Evolutionary conservation across 2,113 vertebrate species (phyloP).

Genomic region (Tetrax tetrax): DNA sequence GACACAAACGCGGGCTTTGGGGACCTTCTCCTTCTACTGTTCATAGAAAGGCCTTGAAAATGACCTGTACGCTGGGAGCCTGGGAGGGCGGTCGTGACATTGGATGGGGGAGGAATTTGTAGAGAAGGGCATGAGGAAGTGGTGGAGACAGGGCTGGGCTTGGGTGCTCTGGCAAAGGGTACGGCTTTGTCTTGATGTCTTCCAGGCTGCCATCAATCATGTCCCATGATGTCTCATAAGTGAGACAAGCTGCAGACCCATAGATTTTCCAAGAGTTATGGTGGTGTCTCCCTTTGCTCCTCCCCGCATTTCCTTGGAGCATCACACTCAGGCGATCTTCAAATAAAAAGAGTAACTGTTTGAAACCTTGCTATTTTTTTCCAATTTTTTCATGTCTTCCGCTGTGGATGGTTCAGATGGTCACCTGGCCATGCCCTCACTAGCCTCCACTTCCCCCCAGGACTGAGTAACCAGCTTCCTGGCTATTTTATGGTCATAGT

Average conservation of each 20-base stretch:
- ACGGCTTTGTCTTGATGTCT: background rate
- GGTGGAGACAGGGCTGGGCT: background rate
- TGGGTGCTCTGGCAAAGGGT: background rate
- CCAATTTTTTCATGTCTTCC: background rate
- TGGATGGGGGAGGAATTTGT: background rate
- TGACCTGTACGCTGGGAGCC: accelerated
- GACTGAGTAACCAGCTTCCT: background rate
- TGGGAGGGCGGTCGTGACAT: accelerated
- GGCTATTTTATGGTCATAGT: background rate
- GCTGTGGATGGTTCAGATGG: background rate
- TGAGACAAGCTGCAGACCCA: slow-evolving; percentile 26
- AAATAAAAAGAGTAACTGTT: background rate
- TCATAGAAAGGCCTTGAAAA: background rate
- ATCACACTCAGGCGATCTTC: background rate
- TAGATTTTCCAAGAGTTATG: background rate
- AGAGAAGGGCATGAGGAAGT: slow-evolving; percentile 22
- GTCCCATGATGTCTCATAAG: slow-evolving; percentile 47
- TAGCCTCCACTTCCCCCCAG: background rate
- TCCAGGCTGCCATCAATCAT: background rate
- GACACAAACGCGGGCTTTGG: background rate
- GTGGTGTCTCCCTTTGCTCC: background rate
- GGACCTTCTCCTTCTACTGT: background rate
- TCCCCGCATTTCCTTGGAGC: background rate
- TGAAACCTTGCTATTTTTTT: background rate
- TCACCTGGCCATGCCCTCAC: background rate